phyloP scores from a whole-genome alignment of 2,888 invertebrate genomes.

The Clepsis dumicolana region DNA sequence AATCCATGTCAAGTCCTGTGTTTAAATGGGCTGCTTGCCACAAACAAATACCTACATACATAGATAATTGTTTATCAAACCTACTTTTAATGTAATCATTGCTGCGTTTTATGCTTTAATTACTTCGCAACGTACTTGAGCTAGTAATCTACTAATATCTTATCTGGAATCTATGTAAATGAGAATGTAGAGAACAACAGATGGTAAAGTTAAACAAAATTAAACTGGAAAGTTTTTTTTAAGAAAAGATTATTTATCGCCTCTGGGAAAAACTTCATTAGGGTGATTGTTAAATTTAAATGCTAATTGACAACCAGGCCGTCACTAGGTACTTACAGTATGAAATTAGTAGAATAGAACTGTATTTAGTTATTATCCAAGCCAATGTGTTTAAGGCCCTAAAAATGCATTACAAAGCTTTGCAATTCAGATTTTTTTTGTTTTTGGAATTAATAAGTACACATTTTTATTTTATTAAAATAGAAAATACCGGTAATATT shows the following conservation, averaged over 20 bases:
- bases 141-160: slow-evolving; percentile 37
- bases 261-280: neutral
- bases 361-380: no score
- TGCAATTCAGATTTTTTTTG: no score
- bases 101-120: slow-evolving; percentile 33
- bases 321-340: no score
- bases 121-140: slow-evolving; percentile 37
- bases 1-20: slow-evolving; percentile 29
- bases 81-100: slow-evolving; percentile 15
- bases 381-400: no score
- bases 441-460: no score
- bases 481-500: neutral
- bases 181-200: neutral
- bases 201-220: neutral
- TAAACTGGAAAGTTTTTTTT: neutral
- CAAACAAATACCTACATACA: neutral
- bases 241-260: neutral
- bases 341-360: no score
- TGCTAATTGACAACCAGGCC: no score
- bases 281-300: neutral
- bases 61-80: slow-evolving; percentile 30
- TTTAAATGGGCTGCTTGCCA: slow-evolving; percentile 18
- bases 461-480: slow-evolving; percentile 5
- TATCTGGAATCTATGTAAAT: slow-evolving; percentile 17
- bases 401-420: no score